Evolutionary conservation across 2,888 invertebrate species (phyloP).

Genomic region (Aquatica leii): DNA sequence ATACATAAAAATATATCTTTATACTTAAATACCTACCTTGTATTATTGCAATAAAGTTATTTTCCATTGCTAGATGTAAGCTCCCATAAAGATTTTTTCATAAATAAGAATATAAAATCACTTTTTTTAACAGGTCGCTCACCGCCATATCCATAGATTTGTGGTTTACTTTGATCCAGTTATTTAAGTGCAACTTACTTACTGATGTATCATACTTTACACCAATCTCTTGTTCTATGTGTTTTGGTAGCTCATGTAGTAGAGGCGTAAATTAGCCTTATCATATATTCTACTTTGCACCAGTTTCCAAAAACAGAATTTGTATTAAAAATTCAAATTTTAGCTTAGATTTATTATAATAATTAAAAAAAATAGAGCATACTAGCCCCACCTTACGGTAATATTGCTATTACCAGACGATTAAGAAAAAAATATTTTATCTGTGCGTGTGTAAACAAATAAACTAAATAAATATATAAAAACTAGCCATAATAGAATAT

Average conservation of each 20-base stretch:
- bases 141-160: background rate
- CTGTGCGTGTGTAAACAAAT: no score
- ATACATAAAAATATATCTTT: background rate
- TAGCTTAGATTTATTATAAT: no score
- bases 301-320: background rate
- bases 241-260: background rate
- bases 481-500: no score
- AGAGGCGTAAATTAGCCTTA: background rate
- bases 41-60: background rate
- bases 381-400: no score
- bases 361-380: no score
- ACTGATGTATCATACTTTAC: background rate
- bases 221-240: background rate
- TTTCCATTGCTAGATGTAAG: no score
- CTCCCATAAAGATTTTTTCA: background rate
- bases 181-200: background rate
- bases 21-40: background rate
- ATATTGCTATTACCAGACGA: no score
- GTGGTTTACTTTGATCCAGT: background rate
- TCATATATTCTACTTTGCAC: background rate
- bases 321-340: background rate
- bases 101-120: background rate
- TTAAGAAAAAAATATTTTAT: no score
- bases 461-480: no score
- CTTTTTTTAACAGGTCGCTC: background rate